Evolutionary conservation across 2,888 invertebrate species (phyloP), one percentile per base, ranked within the genome.

Genomic region (Epinotia demarniana): DNA sequence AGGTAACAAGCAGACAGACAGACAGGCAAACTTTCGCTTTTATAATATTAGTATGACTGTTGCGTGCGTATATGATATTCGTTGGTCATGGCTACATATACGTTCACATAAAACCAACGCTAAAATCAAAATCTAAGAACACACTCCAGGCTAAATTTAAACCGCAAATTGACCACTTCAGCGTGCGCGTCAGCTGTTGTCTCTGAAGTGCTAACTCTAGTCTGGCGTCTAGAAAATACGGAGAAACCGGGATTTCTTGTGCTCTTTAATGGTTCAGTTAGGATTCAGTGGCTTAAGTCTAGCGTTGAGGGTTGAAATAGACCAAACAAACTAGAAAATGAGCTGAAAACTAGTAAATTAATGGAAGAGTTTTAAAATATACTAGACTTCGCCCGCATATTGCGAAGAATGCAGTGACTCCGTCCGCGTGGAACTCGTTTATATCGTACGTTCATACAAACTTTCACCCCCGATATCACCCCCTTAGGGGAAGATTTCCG

Each of bases 121-220:
- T 55, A 39, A 57, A 55, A 46, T 60, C 19, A 13, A 33, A 16
- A 33, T 27, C 60, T 33, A 61, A 8, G 6, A 27, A 61, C 69
- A 58, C 13, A 69, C 57, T 19, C 2, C 2, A 46, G 46, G 60
- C 69, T 60, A 69, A 69, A 69, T 69, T 60, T 69, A 69, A 39
- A n/a, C 68, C 19, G 23, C 69, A 46, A 69, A 69, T 69, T 69
- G 69, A 58, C 69, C 69, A 23, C 69, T 66, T 16, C 49, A 53
- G 13, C 60, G 39, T 8, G 19, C 53, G 68, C 68, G 58, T 60
- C 69, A 60, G 43, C 69, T 58, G 69, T 58, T 69, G 69, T 60
- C 58, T 69, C 58, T 19, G 16, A 60, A 69, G 69, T 69, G 60
- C 69, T 60, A 69, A 69, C 23, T 69, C 27, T 19, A 13, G 60